Conservation (phyloP, 2,888 invertebrate species). For the Acanthosoma haemorrhoidale region DNA sequence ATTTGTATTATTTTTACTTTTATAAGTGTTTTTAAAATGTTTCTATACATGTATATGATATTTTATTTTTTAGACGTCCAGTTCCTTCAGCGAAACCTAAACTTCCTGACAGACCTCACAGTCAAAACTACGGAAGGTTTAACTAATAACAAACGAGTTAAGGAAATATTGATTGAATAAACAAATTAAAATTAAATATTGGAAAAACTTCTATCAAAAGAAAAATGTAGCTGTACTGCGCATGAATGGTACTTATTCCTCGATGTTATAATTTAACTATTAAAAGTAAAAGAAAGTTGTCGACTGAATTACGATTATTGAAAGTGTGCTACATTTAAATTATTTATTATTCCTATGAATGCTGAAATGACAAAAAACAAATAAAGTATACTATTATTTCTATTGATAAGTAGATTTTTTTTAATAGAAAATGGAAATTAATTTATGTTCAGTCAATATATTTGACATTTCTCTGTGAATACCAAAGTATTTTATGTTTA, state of each 20-base stretch:
- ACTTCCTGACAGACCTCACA: constrained; percentile 39
- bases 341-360: no score
- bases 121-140: constrained; percentile 30
- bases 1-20: no score
- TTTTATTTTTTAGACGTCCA: constrained; percentile 37
- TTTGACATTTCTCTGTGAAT: neutral
- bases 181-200: neutral
- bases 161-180: neutral
- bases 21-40: no score
- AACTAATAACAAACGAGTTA: constrained; percentile 20
- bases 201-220: neutral
- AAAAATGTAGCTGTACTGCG: neutral
- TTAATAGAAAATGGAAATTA: neutral
- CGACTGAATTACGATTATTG: no score
- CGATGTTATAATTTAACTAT: neutral
- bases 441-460: neutral
- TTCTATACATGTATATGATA: no score
- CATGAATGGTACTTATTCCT: neutral
- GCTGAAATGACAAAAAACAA: no score
- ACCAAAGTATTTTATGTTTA: constrained; percentile 10
- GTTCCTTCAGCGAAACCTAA: constrained; percentile 34
- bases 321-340: no score
- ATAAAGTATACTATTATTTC: neutral
- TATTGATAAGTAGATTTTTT: neutral
- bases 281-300: no score